Evolutionary conservation across 1,140 invertebrate species (phyloP).

Genomic region (Chironomus tepperi): DNA sequence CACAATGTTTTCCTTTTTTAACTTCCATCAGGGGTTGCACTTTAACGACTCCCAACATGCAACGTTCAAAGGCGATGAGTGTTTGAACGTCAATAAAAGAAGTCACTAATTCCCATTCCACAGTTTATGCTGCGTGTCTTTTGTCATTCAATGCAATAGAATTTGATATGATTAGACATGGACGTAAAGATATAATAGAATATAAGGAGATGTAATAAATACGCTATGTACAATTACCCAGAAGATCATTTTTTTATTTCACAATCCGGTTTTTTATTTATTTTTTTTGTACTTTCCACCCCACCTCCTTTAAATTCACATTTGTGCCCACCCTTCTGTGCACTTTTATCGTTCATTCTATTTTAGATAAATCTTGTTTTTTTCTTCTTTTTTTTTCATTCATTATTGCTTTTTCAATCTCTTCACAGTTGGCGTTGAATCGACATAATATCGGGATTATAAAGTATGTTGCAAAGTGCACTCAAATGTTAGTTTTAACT

Average conservation of each 20-base stretch:
- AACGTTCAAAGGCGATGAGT: not conserved
- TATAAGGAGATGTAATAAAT: not conserved
- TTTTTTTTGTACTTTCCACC: not conserved
- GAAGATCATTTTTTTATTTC: not conserved
- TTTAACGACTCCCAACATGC: not conserved
- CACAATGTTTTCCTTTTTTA: too few relatives aligned
- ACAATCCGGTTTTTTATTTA: constrained; percentile 7
- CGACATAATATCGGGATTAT: not conserved
- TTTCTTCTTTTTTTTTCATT: too few relatives aligned
- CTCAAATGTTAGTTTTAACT: not conserved
- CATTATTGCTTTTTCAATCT: not conserved
- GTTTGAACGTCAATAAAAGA: not conserved
- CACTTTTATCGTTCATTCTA: too few relatives aligned
- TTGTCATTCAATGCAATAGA: not conserved
- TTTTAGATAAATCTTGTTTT: too few relatives aligned
- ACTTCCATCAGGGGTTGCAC: not conserved
- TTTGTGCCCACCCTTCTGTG: too few relatives aligned
- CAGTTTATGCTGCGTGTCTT: not conserved
- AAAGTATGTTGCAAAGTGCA: constrained; percentile 1
- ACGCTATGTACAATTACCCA: constrained; percentile 5
- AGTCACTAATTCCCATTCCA: not conserved
- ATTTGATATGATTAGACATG: constrained; percentile 2
- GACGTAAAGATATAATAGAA: not conserved
- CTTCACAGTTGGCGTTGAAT: not conserved
- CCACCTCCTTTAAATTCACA: not conserved